Conservation (phyloP, 2,888 invertebrate genomes). For the Caenorhabditis angaria region DNA sequence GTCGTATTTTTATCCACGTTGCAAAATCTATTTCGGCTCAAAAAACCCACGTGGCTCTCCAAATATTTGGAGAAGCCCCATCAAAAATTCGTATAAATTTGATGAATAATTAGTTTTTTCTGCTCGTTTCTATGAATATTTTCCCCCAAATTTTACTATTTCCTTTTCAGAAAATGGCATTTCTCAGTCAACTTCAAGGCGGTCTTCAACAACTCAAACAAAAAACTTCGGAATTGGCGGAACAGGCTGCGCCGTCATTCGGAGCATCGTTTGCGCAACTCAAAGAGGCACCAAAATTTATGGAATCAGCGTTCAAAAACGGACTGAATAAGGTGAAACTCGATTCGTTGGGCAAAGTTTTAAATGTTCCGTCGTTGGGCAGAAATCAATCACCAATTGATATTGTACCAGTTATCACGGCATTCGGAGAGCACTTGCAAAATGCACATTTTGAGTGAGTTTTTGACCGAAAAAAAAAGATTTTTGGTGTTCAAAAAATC, state of each 20-base stretch:
- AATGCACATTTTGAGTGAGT: slow-evolving; percentile 62
- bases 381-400: slow-evolving; percentile 71
- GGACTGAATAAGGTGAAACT: slow-evolving; percentile 62
- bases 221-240: slow-evolving; percentile 47
- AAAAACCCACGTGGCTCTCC: too few relatives aligned
- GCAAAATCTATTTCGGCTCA: too few relatives aligned
- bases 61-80: too few relatives aligned
- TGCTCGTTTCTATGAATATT: background rate
- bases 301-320: slow-evolving; percentile 57
- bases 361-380: slow-evolving; percentile 55
- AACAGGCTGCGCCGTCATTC: slow-evolving; percentile 44
- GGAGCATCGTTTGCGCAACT: slow-evolving; percentile 45
- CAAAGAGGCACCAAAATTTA: slow-evolving; percentile 58
- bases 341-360: slow-evolving; percentile 66
- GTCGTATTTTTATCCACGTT: too few relatives aligned
- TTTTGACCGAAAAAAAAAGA: background rate
- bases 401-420: slow-evolving; percentile 67
- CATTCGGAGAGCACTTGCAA: slow-evolving; percentile 68
- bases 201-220: slow-evolving; percentile 55
- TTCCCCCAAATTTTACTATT: background rate
- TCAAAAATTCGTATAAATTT: too few relatives aligned
- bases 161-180: slow-evolving; percentile 63
- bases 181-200: slow-evolving; percentile 66
- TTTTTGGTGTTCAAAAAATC: too few relatives aligned
- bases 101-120: too few relatives aligned